Conservation (phyloP, 2,888 invertebrate species). For the Parnassius glacialis region DNA sequence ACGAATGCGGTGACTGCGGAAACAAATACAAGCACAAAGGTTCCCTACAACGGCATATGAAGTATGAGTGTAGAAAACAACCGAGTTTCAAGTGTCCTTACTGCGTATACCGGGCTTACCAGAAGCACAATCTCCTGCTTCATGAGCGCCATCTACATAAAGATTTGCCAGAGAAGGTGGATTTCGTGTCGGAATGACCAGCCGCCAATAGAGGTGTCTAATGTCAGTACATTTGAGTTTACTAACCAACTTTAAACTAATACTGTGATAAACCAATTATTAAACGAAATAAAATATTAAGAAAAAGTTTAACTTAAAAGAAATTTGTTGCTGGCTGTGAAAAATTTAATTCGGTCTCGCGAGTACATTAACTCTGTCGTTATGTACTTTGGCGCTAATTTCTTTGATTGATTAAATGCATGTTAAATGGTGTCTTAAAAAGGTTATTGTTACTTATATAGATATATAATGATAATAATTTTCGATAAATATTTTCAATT, state of each 20-base stretch:
- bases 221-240: conserved; percentile 59
- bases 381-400: conserved; percentile 18
- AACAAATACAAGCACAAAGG: conserved; percentile 91
- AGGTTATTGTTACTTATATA: conserved; percentile 4
- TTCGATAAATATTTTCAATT: background rate
- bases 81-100: conserved; percentile 86
- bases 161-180: conserved; percentile 78
- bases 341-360: background rate
- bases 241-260: conserved; percentile 6
- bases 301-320: no score
- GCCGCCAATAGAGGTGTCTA: conserved; percentile 46
- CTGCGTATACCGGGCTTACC: conserved; percentile 85
- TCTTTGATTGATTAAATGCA: conserved; percentile 15
- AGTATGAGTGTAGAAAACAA: conserved; percentile 87
- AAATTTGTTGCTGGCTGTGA: background rate
- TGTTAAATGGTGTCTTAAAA: background rate
- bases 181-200: conserved; percentile 77
- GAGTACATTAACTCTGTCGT: conserved; percentile 1
- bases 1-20: conserved; percentile 86
- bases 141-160: conserved; percentile 78
- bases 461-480: no score
- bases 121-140: conserved; percentile 82
- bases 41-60: conserved; percentile 87
- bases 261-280: conserved; percentile 6
- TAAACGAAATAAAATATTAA: no score